Conservation (phyloP, 2,797 vertebrate genomes). For the Sebastes nivosus region DNA sequence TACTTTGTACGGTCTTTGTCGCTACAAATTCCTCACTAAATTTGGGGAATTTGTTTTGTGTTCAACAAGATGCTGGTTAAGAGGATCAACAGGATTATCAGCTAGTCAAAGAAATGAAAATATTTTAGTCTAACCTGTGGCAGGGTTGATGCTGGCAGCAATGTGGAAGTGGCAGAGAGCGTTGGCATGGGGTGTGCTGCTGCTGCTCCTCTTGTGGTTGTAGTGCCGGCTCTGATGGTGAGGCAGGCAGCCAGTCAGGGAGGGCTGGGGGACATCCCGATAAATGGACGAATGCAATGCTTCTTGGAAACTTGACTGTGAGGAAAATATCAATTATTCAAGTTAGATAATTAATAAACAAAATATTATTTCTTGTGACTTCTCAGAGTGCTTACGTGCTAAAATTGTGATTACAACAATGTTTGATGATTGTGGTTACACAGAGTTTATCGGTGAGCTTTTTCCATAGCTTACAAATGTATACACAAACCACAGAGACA, state of each 20-base stretch:
- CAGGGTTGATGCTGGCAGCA: slow-evolving; percentile 98
- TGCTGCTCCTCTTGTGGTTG: slow-evolving; percentile 83
- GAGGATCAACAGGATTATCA: background rate
- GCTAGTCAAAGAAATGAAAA: background rate
- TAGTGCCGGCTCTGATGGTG: slow-evolving; percentile 89
- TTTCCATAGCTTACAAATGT: background rate
- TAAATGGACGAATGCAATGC: slow-evolving; percentile 76
- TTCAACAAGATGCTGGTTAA: background rate
- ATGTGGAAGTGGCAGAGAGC: slow-evolving; percentile 99
- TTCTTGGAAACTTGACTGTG: slow-evolving; percentile 87
- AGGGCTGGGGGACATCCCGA: slow-evolving; percentile 83
- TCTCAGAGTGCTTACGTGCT: background rate
- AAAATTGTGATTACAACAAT: background rate
- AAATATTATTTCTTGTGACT: background rate
- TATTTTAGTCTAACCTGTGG: slow-evolving; percentile 87
- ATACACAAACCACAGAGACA: background rate
- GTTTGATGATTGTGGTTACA: background rate
- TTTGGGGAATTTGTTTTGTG: background rate
- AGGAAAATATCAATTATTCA: background rate
- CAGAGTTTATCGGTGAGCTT: background rate
- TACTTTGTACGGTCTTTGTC: background rate
- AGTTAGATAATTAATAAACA: background rate
- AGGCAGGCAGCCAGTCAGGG: slow-evolving; percentile 87
- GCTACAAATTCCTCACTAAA: background rate
- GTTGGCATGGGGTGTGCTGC: slow-evolving; percentile 85